Percentiles rank a stretch among this genome's conserved stretches.
Conservation (phyloP, 2,888 invertebrate species). For the Drosophila robusta region DNA sequence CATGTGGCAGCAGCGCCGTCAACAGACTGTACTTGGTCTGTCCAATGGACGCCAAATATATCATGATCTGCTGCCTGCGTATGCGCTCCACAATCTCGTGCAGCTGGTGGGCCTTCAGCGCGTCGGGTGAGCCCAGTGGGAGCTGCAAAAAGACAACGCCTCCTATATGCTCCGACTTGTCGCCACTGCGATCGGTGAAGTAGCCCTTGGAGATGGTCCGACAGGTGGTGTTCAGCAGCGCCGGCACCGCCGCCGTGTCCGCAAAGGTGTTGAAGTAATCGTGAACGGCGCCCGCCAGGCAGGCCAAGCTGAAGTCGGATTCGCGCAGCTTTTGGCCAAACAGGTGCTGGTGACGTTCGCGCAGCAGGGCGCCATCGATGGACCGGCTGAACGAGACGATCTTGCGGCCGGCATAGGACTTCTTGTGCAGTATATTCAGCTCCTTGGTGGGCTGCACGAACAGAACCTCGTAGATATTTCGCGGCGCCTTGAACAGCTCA, state of each 20-base stretch:
- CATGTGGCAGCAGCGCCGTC: slow-evolving; percentile 82
- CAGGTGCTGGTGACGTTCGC: slow-evolving; percentile 71
- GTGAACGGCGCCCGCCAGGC: slow-evolving; percentile 81
- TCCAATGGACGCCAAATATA: slow-evolving; percentile 83
- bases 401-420: slow-evolving; percentile 84
- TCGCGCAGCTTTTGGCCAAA: slow-evolving; percentile 76
- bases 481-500: slow-evolving; percentile 83
- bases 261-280: slow-evolving; percentile 80
- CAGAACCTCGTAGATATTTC: slow-evolving; percentile 83
- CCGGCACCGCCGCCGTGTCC: slow-evolving; percentile 68
- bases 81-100: slow-evolving; percentile 82
- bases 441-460: slow-evolving; percentile 81
- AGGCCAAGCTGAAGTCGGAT: slow-evolving; percentile 82
- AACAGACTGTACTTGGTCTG: slow-evolving; percentile 83
- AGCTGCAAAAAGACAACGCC: slow-evolving; percentile 84
- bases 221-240: slow-evolving; percentile 81
- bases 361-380: slow-evolving; percentile 82
- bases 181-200: slow-evolving; percentile 80
- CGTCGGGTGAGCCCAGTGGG: slow-evolving; percentile 76
- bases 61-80: slow-evolving; percentile 81
- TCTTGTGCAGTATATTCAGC: slow-evolving; percentile 82
- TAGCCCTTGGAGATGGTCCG: slow-evolving; percentile 83
- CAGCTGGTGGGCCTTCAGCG: slow-evolving; percentile 71
- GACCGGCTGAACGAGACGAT: slow-evolving; percentile 83
- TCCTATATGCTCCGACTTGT: slow-evolving; percentile 80